Evolutionary conservation across 2,797 vertebrate genomes (phyloP).

Genomic region (Discoglossus pictus): DNA sequence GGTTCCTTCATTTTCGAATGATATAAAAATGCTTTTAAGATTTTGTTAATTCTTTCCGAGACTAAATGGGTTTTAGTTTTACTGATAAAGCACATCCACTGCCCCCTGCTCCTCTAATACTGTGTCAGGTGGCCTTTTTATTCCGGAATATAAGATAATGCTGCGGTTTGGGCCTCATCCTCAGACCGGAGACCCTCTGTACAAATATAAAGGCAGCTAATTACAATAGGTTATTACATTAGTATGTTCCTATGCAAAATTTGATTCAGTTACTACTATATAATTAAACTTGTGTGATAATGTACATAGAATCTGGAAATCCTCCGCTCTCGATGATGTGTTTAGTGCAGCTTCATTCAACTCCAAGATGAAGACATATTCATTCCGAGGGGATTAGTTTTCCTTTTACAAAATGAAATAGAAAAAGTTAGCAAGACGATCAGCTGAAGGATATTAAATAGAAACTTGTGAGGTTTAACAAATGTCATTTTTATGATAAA

Average conservation of each 20-base stretch:
- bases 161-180: no score
- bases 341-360: slow-evolving; percentile 54
- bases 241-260: slow-evolving; percentile 40
- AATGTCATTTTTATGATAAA: slow-evolving; percentile 56
- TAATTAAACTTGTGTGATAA: slow-evolving; percentile 57
- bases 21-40: no score
- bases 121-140: no score
- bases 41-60: no score
- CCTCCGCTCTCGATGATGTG: slow-evolving; percentile 45
- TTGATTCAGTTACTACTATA: slow-evolving; percentile 44
- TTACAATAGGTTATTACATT: slow-evolving; percentile 17
- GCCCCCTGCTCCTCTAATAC: no score
- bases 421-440: slow-evolving; percentile 54
- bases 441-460: slow-evolving; percentile 58
- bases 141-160: no score
- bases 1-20: no score
- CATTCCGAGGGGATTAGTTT: slow-evolving; percentile 64
- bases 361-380: slow-evolving; percentile 59
- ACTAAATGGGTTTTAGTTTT: no score
- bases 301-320: slow-evolving; percentile 56
- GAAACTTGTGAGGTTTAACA: slow-evolving; percentile 57
- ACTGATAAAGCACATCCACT: no score
- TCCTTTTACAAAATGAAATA: slow-evolving; percentile 54
- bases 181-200: no score
- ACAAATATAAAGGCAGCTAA: no score